Evolutionary conservation across 2,888 invertebrate genomes (phyloP), one percentile per base, ranked within the genome.

Genomic region (Acleris holmiana): DNA sequence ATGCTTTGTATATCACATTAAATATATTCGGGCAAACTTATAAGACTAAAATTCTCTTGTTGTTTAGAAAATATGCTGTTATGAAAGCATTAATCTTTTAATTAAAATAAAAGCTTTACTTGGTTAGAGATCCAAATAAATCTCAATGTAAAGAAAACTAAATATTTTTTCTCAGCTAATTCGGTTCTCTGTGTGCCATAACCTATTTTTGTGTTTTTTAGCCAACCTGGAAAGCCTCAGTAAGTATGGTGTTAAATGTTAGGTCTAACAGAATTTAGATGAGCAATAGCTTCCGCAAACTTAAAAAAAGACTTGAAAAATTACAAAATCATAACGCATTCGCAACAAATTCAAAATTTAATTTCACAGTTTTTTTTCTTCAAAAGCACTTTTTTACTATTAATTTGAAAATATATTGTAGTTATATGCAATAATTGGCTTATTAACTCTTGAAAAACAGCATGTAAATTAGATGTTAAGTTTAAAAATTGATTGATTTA

Each of bases 171-270:
- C 46, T 18, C 4, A 47, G 8, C n/a, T 44, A 29, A 53, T 35
- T 50, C 35, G 23, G 19, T 59, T 21, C 19, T 10, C 6, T 17
- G 48, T 54, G 29, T 64, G 59, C 19, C 44, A 49, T 65, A 54
- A 67, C 56, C 61, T 50, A 29, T 49, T 64, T 47, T 59, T 80
- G 74, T 79, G 73, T 73, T 83, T 88, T 89, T 75, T 93, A 95
- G 95, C 95, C 79, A 94, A 94, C 94, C 93, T 94, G 94, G 95
- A 95, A 93, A 94, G 94, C 75, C 87, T 88, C 69, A 86, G 91
- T 91, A 77, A 91, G 91, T 91, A 73, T 67, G 46, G 15, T 54
- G 54, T 47, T 40, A 29, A 18, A 44, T 51, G 54, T 60, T 41
- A 21, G 46, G 25, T 35, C 29, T 29, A 49, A 18, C 15, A n/a